A percentile compares a stretch with the other conserved stretches of the same genome.
Evolutionary conservation across 2,113 vertebrate species (phyloP).

Genomic region (Dipodomys spectabilis): DNA sequence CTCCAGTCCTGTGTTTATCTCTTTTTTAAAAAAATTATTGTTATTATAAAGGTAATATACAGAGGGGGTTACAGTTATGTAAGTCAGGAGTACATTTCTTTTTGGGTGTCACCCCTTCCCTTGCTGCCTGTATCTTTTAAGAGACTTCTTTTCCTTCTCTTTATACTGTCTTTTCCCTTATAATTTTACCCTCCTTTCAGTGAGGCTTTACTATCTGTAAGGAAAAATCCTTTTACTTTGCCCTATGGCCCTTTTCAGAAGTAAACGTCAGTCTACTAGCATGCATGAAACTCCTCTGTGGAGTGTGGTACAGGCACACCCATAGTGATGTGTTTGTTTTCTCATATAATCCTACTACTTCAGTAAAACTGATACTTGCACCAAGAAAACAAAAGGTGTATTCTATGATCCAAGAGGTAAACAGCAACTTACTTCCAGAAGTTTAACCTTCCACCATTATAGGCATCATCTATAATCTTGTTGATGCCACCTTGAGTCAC

Average conservation of each 20-base stretch:
- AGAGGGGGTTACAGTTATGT: no score
- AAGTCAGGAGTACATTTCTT: no score
- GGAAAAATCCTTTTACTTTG: neutral
- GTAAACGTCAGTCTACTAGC: neutral
- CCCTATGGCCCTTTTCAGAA: neutral
- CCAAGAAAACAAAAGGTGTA: neutral
- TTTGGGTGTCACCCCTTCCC: neutral
- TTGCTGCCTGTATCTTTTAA: slow-evolving; percentile 12
- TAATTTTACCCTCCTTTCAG: neutral
- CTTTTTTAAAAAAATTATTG: no score
- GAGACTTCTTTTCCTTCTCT: slow-evolving; percentile 20
- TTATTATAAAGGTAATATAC: no score
- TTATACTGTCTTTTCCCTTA: neutral
- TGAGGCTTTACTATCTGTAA: neutral
- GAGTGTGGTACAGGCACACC: neutral
- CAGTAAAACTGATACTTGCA: slow-evolving; percentile 2
- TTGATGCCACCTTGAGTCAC: slow-evolving; percentile 87
- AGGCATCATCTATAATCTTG: slow-evolving; percentile 86
- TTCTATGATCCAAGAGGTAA: slow-evolving; percentile 27
- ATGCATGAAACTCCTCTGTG: neutral
- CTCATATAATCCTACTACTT: slow-evolving; percentile 27
- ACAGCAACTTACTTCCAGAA: slow-evolving; percentile 91
- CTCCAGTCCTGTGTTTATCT: no score
- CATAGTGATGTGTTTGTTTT: neutral
- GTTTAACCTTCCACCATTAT: slow-evolving; percentile 89